Conservation (phyloP, 2,888 invertebrate genomes). For the Laspeyria flexula region DNA sequence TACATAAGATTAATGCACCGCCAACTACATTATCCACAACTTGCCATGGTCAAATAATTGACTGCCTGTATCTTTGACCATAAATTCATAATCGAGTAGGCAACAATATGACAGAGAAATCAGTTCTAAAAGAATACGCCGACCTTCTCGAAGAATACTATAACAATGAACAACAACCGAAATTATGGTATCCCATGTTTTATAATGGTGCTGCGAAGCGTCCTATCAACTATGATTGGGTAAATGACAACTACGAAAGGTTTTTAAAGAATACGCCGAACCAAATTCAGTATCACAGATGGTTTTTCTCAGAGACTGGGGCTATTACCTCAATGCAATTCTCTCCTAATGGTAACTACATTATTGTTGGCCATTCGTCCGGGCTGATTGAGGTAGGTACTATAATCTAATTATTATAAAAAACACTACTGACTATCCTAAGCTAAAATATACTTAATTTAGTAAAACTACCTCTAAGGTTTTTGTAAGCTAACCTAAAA, state of each 20-base stretch:
- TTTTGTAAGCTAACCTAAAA: constrained; percentile 13
- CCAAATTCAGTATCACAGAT: constrained; percentile 60
- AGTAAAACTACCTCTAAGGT: constrained; percentile 10
- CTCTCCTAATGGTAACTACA: constrained; percentile 69
- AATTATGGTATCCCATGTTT: constrained; percentile 71
- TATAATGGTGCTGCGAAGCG: constrained; percentile 43
- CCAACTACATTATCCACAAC: no score
- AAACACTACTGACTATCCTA: constrained; percentile 13
- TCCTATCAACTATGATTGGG: constrained; percentile 53
- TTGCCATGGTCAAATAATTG: no score
- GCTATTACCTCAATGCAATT: constrained; percentile 70
- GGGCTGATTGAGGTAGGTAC: constrained; percentile 83
- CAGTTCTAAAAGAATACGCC: constrained; percentile 54
- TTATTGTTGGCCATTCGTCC: constrained; percentile 78
- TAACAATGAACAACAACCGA: constrained; percentile 54
- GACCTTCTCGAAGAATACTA: constrained; percentile 52
- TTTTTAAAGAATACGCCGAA: constrained; percentile 64
- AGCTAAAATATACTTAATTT: constrained; percentile 13
- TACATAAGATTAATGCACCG: no score
- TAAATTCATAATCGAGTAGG: constrained; percentile 40
- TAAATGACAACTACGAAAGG: constrained; percentile 56
- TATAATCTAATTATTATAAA: constrained; percentile 18
- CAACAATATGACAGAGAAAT: constrained; percentile 34
- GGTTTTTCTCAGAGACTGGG: constrained; percentile 68
- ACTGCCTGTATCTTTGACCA: no score